Evolutionary conservation across 2,888 invertebrate genomes (phyloP), one percentile per base, ranked within the genome.

Genomic region (Acronicta aceris): DNA sequence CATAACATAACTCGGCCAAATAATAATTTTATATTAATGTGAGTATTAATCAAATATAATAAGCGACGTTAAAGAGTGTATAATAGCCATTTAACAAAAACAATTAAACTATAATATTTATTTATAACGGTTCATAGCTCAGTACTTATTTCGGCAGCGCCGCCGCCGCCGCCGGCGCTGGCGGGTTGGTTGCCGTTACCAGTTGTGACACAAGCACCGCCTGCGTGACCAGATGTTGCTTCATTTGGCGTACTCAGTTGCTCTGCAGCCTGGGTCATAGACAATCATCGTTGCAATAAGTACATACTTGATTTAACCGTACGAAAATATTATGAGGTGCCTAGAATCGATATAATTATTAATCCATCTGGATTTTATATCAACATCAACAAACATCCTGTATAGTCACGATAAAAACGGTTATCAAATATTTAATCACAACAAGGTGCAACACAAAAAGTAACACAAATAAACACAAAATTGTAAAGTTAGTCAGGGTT

Each of bases 141-240:
- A 71, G 96, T 96, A 89, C 96, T 96, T 96, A 96, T 96, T 93
- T 96, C 96, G 64, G 95, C 95, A 38, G 87, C 75, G 49, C 81
- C 86, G 17, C 81, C 86, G 21, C 21, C 4, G 21, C 81, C 86
- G 17, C 81, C 86, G 21, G 2, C 4, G 21, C 21, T 21, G 17
- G 89, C 79, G 46, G 89, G 80, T 70, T 89, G 88, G 79, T 78
- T 82, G 76, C 74, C 71, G 79, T 78, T 80, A 76, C 79, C 79
- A 78, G 88, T 79, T 86, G 82, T 66, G 83, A 78, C 65, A 74
- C 76, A 59, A 74, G 71, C 55, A 77, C 76, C 65, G 51, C 43
- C 46, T 17, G 70, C 72, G 64, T 70, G 66, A 54, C 78, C 85
- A 73, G 85, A 81, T 79, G 84, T 65, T 48, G 72, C 74, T 61